Conservation (phyloP, 2,797 vertebrate species). For the Okamejei kenojei region DNA sequence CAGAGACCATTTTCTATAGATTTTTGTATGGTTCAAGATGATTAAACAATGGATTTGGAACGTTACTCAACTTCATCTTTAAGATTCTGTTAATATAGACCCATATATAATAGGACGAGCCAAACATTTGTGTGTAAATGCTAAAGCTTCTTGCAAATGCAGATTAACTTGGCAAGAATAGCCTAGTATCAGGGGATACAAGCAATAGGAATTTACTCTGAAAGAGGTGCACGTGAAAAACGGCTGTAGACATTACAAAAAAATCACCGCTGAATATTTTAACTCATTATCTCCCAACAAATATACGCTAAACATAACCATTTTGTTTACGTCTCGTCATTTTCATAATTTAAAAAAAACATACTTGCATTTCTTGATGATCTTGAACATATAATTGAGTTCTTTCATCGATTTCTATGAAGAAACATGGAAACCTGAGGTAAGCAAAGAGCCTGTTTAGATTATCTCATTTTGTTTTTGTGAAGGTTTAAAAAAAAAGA, state of each 20-base stretch:
- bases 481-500: background rate
- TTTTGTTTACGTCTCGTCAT: background rate
- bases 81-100: background rate
- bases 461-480: background rate
- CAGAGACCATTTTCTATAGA: background rate
- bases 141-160: background rate
- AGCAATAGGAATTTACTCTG: background rate
- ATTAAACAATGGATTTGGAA: slow-evolving; percentile 31
- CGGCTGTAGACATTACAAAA: background rate
- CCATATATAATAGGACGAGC: background rate
- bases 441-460: background rate
- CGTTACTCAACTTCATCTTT: background rate
- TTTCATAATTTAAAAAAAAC: background rate
- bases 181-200: background rate
- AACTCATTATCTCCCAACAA: background rate
- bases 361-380: background rate
- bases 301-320: background rate
- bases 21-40: slow-evolving; percentile 20
- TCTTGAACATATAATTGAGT: background rate
- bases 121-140: background rate
- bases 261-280: background rate
- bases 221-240: slow-evolving; percentile 21
- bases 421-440: background rate
- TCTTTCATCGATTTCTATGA: background rate
- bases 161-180: background rate